Base-by-base conservation (phyloP, 1,140 invertebrate species). In the Ostrea edulis region DNA sequence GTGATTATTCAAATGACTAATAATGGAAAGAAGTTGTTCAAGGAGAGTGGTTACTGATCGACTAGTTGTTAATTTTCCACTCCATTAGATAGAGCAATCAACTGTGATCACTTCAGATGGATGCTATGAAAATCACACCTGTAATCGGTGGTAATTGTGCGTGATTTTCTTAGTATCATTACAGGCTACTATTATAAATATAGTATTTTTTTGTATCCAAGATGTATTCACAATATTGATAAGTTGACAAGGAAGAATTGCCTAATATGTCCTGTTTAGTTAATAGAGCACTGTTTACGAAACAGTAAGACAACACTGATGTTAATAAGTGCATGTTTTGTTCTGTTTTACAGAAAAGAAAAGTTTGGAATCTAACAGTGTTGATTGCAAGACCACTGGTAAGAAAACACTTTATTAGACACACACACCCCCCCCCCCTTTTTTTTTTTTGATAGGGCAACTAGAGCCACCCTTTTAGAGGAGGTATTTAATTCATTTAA, bases 291-390 rank as follows among this genome's bases (percentile, higher is more conserved):
- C 29, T 77, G 25, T 29, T 77, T 77, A 77, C 29, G 12, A 25
- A 29, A 29, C 29, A 77, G 17, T 62, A 62, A 77, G 68, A 77
- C 68, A 77, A 9, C 35, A 25, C 25, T 77, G 22, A 77, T 29
- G 68, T 77, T 25, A 71, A 25, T 12, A 35, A 77, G 68, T 77
- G 68, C 68, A 77, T 29, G 5, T 35, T 77, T 77, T 25, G 29
- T 77, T 77, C 14, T 77, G 12, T 77, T 77, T 77, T 77, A 25
- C 68, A 77, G 68, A 77, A 77, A 77, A 22, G 8, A 29, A 29
- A 77, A 35, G 14, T 35, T 22, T 29, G 68, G 68, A 77, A 4
- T 11, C 25, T 8, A 77, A 29, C 11, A 12, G 11, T 77, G 68
- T 77, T 77, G 68, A 77, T 25, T 77, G 68, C 68, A 29, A 77